Evolutionary conservation across 92 coral and sea anemone species (phyloP).

Genomic region (Parazoanthus swiftii): DNA sequence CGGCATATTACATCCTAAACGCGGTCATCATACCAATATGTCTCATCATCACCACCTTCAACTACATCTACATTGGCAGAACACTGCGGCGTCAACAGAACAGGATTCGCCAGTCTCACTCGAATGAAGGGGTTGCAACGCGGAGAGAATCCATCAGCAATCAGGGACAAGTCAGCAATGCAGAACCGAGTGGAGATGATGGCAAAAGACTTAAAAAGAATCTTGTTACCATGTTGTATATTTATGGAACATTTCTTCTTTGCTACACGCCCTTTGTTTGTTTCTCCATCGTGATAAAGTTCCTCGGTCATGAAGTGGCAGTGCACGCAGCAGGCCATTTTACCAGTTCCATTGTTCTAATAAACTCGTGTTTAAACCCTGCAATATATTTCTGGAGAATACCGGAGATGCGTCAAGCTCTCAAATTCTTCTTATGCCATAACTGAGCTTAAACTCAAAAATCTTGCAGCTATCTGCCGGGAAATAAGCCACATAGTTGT

Average conservation of each 20-base stretch:
- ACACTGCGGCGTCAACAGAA: neutral
- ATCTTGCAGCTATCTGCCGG: neutral
- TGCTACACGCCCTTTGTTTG: slow-evolving; percentile 7
- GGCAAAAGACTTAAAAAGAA: neutral
- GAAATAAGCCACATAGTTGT: no score
- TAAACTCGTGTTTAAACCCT: slow-evolving; percentile 12
- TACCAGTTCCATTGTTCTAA: neutral
- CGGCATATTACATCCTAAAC: neutral
- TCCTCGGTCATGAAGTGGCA: neutral
- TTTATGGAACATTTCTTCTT: slow-evolving; percentile 4
- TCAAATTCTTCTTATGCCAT: neutral
- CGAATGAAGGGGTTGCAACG: neutral
- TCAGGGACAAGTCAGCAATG: neutral
- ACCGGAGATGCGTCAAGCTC: slow-evolving; percentile 15
- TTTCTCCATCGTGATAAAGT: neutral
- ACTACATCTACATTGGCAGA: neutral
- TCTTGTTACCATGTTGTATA: neutral
- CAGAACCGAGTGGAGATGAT: neutral
- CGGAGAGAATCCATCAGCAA: neutral
- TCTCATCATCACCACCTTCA: slow-evolving; percentile 2
- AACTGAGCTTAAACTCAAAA: neutral
- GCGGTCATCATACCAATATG: neutral
- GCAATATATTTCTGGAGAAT: slow-evolving; percentile 17
- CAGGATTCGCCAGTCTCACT: neutral
- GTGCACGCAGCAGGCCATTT: slow-evolving; percentile 6